Conservation (phyloP, 1,140 invertebrate genomes). For the Drosophila repleta region DNA sequence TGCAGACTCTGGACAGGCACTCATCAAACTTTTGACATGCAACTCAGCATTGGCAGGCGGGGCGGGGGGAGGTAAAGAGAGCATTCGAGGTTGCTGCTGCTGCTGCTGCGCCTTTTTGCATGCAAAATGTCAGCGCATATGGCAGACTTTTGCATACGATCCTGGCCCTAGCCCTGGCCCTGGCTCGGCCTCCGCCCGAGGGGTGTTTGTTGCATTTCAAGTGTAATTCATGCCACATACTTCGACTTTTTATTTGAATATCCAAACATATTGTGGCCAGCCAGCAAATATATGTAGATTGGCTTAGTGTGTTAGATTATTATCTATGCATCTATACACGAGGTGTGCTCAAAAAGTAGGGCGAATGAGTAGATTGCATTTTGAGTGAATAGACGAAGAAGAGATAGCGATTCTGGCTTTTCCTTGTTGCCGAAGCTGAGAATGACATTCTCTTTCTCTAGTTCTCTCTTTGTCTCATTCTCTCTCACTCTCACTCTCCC, state of each 20-base stretch:
- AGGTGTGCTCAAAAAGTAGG: too few relatives aligned
- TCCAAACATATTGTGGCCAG: constrained; percentile 33
- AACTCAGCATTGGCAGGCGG: constrained; percentile 35
- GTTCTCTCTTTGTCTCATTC: too few relatives aligned
- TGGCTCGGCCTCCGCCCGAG: constrained; percentile 7
- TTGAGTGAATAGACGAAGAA: too few relatives aligned
- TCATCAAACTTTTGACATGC: constrained; percentile 80
- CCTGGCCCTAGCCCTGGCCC: constrained; percentile 9
- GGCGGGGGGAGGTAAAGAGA: constrained; percentile 21
- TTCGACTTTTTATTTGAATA: constrained; percentile 39
- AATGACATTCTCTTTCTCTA: too few relatives aligned
- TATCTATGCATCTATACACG: too few relatives aligned
- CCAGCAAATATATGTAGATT: constrained; percentile 3
- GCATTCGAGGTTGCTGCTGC: constrained; percentile 38
- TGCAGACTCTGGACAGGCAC: constrained; percentile 71
- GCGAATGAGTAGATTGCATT: too few relatives aligned
- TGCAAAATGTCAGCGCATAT: constrained; percentile 82
- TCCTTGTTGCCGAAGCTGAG: too few relatives aligned
- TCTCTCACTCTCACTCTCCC: too few relatives aligned
- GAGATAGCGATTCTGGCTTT: too few relatives aligned
- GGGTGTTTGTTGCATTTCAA: constrained; percentile 36
- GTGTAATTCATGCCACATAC: constrained; percentile 13
- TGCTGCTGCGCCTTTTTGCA: constrained; percentile 75
- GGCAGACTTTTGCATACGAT: constrained; percentile 78
- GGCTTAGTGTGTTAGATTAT: too few relatives aligned